Percentiles rank a stretch among this genome's conserved stretches.
phyloP scores from a whole-genome alignment of 2,113 vertebrate species.

The Psilopogon haemacephalus region DNA sequence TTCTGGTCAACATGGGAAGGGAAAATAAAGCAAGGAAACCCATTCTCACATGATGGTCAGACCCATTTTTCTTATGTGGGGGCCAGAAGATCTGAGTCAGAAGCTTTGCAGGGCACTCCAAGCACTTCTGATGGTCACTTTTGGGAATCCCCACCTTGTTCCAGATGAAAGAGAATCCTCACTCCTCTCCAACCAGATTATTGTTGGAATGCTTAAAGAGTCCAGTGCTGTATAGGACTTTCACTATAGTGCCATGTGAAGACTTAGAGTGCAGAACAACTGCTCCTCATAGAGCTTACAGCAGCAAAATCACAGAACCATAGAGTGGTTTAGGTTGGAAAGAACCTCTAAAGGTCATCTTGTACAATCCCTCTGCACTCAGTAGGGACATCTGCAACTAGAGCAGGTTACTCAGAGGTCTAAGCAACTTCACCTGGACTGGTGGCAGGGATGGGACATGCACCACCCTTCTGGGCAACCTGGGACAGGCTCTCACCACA shows the following conservation, averaged over 20 bases:
- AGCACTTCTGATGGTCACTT: neutral
- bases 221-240: neutral
- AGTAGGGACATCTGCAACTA: no score
- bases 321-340: no score
- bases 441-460: no score
- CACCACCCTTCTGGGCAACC: no score
- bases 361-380: no score
- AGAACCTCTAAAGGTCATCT: no score
- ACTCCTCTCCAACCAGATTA: neutral
- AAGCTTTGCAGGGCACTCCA: neutral
- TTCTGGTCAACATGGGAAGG: constrained; percentile 29
- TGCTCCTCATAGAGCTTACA: neutral
- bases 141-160: neutral
- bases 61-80: neutral
- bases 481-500: no score
- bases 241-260: neutral
- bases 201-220: neutral
- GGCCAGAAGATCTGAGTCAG: neutral
- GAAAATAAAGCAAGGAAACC: constrained; percentile 57
- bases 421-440: no score
- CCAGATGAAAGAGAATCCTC: neutral
- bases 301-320: neutral
- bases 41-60: neutral
- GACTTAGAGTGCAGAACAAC: neutral
- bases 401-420: neutral